Evolutionary conservation across 2,888 invertebrate genomes (phyloP).

Genomic region (Incurvaria masculella): DNA sequence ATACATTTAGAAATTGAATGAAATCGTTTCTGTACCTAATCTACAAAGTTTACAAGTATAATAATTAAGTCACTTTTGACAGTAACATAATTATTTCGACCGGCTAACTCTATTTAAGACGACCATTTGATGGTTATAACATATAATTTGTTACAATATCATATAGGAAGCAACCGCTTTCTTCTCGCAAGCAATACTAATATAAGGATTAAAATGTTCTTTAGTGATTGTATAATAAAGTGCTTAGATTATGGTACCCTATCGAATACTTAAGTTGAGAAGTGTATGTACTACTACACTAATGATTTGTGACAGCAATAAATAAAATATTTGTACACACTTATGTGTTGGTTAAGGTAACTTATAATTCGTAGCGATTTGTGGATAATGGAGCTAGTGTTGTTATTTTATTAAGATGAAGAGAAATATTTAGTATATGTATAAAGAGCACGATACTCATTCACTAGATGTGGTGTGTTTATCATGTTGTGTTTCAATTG

Average conservation of each 20-base stretch:
- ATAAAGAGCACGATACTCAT: neutral
- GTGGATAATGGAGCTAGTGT: slow-evolving; percentile 45
- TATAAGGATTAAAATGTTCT: slow-evolving; percentile 24
- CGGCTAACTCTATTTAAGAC: neutral
- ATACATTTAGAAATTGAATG: too few species aligned
- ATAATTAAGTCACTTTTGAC: neutral
- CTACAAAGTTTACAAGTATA: too few species aligned
- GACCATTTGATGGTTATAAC: neutral
- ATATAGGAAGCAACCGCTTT: slow-evolving; percentile 42
- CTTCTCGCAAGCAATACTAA: slow-evolving; percentile 50
- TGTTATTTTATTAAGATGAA: slow-evolving; percentile 45
- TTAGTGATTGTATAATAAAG: neutral
- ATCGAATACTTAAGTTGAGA: neutral
- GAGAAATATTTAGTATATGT: slow-evolving; percentile 24
- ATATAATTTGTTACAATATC: neutral
- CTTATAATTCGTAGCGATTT: slow-evolving; percentile 49
- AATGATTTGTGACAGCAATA: slow-evolving; percentile 51
- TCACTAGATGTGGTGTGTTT: neutral
- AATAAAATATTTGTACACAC: slow-evolving; percentile 52
- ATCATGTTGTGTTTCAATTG: neutral
- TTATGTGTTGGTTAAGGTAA: slow-evolving; percentile 54
- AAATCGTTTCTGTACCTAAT: too few species aligned
- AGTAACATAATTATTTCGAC: neutral
- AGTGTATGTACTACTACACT: neutral
- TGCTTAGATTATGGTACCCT: neutral